Base-by-base conservation (phyloP, 1,140 invertebrate species). In the Caerostris darwini region DNA sequence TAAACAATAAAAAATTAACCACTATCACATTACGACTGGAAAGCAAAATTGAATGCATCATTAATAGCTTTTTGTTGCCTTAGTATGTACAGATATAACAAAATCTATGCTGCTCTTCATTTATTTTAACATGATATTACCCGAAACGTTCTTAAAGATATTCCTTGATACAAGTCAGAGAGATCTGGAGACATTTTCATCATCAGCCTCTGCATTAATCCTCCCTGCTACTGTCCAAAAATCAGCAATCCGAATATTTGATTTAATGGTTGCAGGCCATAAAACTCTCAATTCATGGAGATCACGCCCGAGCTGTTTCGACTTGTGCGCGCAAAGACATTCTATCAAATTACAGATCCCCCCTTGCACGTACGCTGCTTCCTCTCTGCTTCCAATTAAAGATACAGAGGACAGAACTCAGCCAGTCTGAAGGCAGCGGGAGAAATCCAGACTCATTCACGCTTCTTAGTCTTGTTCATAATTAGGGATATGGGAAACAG, bases 381-480 rank as follows among this genome's bases (percentile, higher is more conserved):
- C 53, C 71, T 8, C 71, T 77, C 71, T 10, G 12, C 12, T 77
- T 77, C 61, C 10, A 64, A 64, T 64, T 64, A 64, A 77, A 77
- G 12, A 34, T 34, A 12, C 50, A 10, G 34, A 12, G 71, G 71
- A 77, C 34, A 77, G 53, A 77, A 77, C 34, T n/a, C 69, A 1
- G 19, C 34, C 10, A 50, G 34, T 77, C 53, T 50, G 34, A 4
- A 77, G 34, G 71, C 12, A 10, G 4, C 12, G 3, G 34, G 61
- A 64, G 61, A 64, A 64, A 64, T 17, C 17, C 61, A 14, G 12
- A 4, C 61, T 17, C 61, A 5, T 53, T 77, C 53, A 50, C 50
- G 71, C 50, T 77, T 77, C 71, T 77, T 77, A 77, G 71, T 10
- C 71, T 77, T 77, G 19, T 50, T 77, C 53, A 53, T 77, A 77